Percentiles rank a stretch among this genome's conserved stretches.
phyloP scores from a whole-genome alignment of 2,888 invertebrate genomes.

The Cephus rjabovi region DNA sequence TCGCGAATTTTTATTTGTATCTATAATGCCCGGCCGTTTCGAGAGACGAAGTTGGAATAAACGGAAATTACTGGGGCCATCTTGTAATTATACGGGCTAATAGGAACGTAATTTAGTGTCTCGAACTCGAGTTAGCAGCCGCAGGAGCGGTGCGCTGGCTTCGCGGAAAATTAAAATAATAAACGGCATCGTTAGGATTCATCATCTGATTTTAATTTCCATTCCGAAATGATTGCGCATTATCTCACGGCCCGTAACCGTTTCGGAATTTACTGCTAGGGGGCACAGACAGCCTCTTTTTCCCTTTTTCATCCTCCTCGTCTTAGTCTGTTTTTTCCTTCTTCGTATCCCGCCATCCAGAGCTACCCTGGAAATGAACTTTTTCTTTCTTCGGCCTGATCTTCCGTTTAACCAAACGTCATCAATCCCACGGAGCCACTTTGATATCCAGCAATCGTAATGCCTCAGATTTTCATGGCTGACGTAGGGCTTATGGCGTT shows the following conservation, averaged over 20 bases:
- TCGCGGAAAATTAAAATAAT: slow-evolving; percentile 67
- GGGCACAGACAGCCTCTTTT: slow-evolving; percentile 30
- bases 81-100: slow-evolving; percentile 67
- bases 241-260: slow-evolving; percentile 60
- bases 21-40: slow-evolving; percentile 46
- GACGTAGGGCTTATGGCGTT: too few relatives aligned
- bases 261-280: slow-evolving; percentile 60
- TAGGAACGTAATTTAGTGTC: slow-evolving; percentile 67
- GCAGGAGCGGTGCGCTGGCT: slow-evolving; percentile 35
- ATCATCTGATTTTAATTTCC: slow-evolving; percentile 68
- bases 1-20: slow-evolving; percentile 1
- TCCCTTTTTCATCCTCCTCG: background rate
- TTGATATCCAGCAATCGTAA: background rate
- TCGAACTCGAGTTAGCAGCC: slow-evolving; percentile 64
- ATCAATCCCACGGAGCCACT: background rate
- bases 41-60: slow-evolving; percentile 62
- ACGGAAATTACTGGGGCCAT: slow-evolving; percentile 67
- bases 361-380: background rate
- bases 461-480: too few relatives aligned
- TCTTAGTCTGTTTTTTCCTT: background rate
- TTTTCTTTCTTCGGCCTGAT: background rate
- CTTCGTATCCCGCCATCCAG: background rate
- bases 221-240: slow-evolving; percentile 67
- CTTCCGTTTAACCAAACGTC: background rate
- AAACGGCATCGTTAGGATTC: slow-evolving; percentile 68